A percentile compares a stretch with the other conserved stretches of the same genome.
Conservation (phyloP, 35 echinoderm and acorn worm species). For the Ophiothrix spiculata region DNA sequence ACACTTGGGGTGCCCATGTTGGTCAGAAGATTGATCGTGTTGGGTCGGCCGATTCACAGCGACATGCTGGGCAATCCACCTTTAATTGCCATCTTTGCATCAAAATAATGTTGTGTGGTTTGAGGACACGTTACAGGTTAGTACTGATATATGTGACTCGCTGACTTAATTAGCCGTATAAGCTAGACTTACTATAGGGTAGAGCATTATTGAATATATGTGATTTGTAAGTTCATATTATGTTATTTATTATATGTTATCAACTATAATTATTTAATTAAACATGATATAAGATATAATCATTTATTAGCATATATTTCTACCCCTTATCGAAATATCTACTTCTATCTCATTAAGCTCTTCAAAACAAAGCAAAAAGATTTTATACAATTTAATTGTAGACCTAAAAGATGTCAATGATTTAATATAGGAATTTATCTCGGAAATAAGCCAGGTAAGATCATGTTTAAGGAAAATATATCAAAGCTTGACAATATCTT, state of each 20-base stretch:
- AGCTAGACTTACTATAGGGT: neutral
- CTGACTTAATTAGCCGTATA: neutral
- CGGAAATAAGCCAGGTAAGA: no score
- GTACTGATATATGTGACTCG: neutral
- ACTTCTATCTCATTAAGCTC: no score
- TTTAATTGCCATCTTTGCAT: neutral
- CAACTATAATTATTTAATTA: neutral
- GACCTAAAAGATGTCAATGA: no score
- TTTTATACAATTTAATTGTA: no score
- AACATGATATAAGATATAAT: neutral
- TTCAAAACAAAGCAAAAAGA: no score
- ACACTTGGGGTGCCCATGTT: neutral
- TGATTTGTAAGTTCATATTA: neutral
- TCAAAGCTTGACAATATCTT: no score
- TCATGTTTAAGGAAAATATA: no score
- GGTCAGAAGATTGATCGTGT: neutral
- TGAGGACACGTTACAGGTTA: neutral
- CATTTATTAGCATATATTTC: no score
- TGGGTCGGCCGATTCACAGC: neutral
- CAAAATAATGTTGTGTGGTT: neutral
- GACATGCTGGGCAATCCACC: conserved; percentile 9
- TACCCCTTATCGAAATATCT: no score
- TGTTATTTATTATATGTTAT: neutral
- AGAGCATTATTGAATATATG: neutral
- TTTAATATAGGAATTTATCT: no score